Conservation (phyloP, 1,140 invertebrate genomes). For the Sarcophaga bullata region DNA sequence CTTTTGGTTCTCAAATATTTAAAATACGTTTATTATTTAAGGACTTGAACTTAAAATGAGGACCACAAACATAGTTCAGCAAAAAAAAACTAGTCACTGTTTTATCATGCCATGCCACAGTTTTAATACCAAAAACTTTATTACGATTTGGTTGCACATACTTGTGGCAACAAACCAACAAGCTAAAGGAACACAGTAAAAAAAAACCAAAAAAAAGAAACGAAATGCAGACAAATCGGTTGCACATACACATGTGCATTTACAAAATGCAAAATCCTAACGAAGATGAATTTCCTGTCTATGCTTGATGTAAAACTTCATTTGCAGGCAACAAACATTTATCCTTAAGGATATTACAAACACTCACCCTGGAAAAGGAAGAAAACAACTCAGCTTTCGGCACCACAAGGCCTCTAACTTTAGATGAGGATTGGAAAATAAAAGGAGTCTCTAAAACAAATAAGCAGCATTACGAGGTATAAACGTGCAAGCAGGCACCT, state of each 20-base stretch:
- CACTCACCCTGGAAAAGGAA: neutral
- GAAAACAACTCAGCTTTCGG: neutral
- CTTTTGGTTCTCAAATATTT: no score
- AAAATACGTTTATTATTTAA: no score
- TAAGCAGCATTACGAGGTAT: neutral
- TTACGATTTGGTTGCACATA: constrained; percentile 14
- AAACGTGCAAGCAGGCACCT: neutral
- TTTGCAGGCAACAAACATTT: constrained; percentile 39
- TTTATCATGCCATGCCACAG: neutral
- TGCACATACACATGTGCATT: neutral
- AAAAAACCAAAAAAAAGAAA: neutral
- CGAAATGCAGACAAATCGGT: neutral
- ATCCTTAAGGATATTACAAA: constrained; percentile 39
- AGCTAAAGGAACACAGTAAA: neutral
- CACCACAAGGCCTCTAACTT: neutral
- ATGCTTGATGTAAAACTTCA: constrained; percentile 40
- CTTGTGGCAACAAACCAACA: neutral
- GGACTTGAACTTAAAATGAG: no score
- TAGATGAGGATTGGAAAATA: neutral
- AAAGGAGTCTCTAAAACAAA: constrained; percentile 7
- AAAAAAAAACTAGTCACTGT: no score
- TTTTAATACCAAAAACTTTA: constrained; percentile 21
- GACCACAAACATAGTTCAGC: no score
- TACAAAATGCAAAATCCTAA: constrained; percentile 27
- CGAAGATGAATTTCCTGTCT: constrained; percentile 41